Base-by-base conservation (phyloP, 2,113 vertebrate species). In the Chinchilla lanigera region DNA sequence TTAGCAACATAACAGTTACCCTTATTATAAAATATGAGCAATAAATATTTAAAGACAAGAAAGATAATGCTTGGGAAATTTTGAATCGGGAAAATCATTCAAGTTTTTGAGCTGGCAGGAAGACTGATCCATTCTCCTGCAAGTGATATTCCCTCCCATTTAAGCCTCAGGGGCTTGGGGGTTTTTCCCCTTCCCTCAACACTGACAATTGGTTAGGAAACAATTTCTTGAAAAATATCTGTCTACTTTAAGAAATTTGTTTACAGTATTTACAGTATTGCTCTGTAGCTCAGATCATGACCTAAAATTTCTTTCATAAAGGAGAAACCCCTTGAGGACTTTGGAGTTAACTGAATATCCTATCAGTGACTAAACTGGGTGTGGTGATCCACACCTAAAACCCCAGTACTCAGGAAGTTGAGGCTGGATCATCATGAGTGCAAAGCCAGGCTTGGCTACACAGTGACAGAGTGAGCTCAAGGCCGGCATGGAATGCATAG, bases 201-300 rank as follows among this genome's bases (percentile, higher is more conserved):
- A 38, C 26, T 75, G 6, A 94, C 22, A 95, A 47, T 35, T 84
- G 47, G 7, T 60, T 86, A 41, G 56, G 26, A 95, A 86, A 82
- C 63, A 83, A 61, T 93, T 94, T 78, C 13, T 84, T 69, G 35
- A 22, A 63, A 63, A 94, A 6, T 30, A 84, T 75, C 28, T 84
- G 28, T 87, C 83, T 90, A 87, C 19, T 95, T 91, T 80, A 94
- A 44, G 75, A 90, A 81, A 90, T 95, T 86, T 75, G 19, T 75
- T 90, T 50, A 50, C 47, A 50, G 47, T 9, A 61, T 28, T 61
- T 61, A 5, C 60, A 61, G 24, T 26, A 61, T 86, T 97, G 20
- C 50, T 85, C 50, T 95, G 5, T 58, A 86, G 12, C 17, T 71
- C 26, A 89, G 52, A 52, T 95, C 20, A 71, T 52, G 47, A 80